These are phyloP conservation scores for Sander lucioperca DNA, from an alignment of 2,113 vertebrate species.

Conservation along the genomic window DNA sequence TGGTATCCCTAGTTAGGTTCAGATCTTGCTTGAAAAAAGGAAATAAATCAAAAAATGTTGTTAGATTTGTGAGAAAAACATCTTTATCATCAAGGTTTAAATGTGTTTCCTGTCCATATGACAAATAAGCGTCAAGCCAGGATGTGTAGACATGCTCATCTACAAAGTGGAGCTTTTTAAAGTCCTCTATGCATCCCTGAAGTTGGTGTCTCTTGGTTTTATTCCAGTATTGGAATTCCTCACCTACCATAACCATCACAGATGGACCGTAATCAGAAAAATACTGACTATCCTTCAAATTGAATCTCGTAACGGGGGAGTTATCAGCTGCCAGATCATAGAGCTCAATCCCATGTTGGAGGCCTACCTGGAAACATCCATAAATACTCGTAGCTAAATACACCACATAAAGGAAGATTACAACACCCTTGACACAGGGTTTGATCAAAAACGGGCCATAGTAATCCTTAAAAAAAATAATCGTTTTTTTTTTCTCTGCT, in stretches of 20 bases:
- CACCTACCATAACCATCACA: constrained; percentile 82
- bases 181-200: constrained; percentile 63
- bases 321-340: constrained; percentile 80
- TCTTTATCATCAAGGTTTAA: constrained; percentile 64
- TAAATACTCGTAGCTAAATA: constrained; percentile 81
- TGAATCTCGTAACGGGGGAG: constrained; percentile 78
- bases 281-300: constrained; percentile 74
- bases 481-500: constrained; percentile 69
- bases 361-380: constrained; percentile 74
- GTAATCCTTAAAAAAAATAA: constrained; percentile 81
- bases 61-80: constrained; percentile 72
- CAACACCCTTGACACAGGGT: constrained; percentile 64
- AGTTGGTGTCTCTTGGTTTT: constrained; percentile 58
- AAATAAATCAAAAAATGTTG: constrained; percentile 50
- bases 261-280: constrained; percentile 82
- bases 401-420: constrained; percentile 73
- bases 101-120: constrained; percentile 36
- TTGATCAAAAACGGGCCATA: constrained; percentile 83
- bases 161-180: constrained; percentile 71
- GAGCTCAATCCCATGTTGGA: constrained; percentile 82
- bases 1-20: constrained; percentile 63
- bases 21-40: constrained; percentile 78
- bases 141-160: constrained; percentile 75
- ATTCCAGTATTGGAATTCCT: constrained; percentile 82
- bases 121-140: constrained; percentile 76